Base-by-base conservation (phyloP, 2,888 invertebrate genomes). In the Troides oblongomaculatus region DNA sequence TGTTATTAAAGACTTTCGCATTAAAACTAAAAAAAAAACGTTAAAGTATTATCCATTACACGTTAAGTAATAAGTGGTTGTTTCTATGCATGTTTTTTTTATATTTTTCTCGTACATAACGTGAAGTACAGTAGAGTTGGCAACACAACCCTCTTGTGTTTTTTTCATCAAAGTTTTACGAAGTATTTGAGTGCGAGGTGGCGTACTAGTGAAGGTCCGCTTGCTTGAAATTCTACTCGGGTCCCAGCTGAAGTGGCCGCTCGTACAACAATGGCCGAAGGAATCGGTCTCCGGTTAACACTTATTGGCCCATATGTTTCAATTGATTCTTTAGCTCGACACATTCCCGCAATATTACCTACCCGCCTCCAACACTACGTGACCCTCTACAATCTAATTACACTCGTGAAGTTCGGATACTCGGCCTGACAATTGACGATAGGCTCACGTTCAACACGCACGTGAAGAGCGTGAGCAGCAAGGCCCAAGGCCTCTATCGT, bases 241-340 rank as follows among this genome's bases (percentile, higher is more conserved):
- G 85, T 79, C 76, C 72, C 78, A 72, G 72, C 72, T 80, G 74
- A 82, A 87, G 87, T 85, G 87, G 85, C 84, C 80, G 83, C 81
- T 78, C 78, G 79, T 77, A 81, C 84, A 82, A 84, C 86, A 85
- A 86, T 84, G 78, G 84, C 77, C 76, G 81, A 84, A 85, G 84
- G 82, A 84, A 88, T 85, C 81, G 84, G 78, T 78, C 81, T 80
- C 83, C 82, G 78, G 85, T 89, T 88, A 86, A 86, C 87, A 88
- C 86, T 87, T 87, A 89, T 88, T 85, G 87, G 84, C 83, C 84
- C 82, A 84, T 83, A 86, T 85, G 88, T 85, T 87, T 83, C 88
- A 86, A 88, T 89, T 86, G 85, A 88, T 85, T 86, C 81, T 79
- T 79, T 75, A 74, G 77, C 72, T 72, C 30, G 73, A 73, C 70